These are phyloP conservation scores for Coreoperca whiteheadi DNA, from an alignment of 2,113 vertebrate genomes.

Conservation along the genomic window DNA sequence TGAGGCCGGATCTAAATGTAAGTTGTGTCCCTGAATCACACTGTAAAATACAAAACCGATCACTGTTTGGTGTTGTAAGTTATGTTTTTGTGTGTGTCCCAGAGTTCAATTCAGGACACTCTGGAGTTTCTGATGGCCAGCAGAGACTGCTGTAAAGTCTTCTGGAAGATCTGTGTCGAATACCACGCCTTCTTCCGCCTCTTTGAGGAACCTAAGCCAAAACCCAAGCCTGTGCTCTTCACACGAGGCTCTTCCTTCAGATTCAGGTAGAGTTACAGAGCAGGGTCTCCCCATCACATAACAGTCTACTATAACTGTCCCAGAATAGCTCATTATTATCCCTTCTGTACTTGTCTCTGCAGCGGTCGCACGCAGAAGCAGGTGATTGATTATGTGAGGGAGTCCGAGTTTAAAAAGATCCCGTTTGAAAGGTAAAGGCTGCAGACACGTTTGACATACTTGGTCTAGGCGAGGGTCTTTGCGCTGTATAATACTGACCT, in stretches of 20 bases:
- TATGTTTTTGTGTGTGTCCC: background rate
- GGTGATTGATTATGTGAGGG: conserved; percentile 96
- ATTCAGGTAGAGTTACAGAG: conserved; percentile 89
- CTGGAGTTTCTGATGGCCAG: conserved; percentile 97
- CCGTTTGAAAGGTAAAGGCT: conserved; percentile 94
- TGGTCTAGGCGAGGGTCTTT: background rate
- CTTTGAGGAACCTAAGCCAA: conserved; percentile 97
- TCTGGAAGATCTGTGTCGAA: conserved; percentile 99
- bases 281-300: conserved; percentile 7
- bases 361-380: conserved; percentile 99
- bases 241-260: conserved; percentile 97
- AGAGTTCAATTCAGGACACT: conserved; percentile 95
- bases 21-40: conserved; percentile 68
- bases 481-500: conserved; percentile 47
- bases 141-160: conserved; percentile 97
- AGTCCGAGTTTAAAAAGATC: conserved; percentile 97
- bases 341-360: conserved; percentile 60
- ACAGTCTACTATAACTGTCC: conserved; percentile 17
- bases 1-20: conserved; percentile 94
- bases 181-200: conserved; percentile 99
- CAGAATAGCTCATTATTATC: conserved; percentile 48
- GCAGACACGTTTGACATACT: conserved; percentile 23
- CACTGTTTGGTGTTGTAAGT: background rate
- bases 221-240: conserved; percentile 95
- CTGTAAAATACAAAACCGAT: background rate